Conservation (phyloP, 2,113 vertebrate genomes). For the Chascanopsetta lugubris region DNA sequence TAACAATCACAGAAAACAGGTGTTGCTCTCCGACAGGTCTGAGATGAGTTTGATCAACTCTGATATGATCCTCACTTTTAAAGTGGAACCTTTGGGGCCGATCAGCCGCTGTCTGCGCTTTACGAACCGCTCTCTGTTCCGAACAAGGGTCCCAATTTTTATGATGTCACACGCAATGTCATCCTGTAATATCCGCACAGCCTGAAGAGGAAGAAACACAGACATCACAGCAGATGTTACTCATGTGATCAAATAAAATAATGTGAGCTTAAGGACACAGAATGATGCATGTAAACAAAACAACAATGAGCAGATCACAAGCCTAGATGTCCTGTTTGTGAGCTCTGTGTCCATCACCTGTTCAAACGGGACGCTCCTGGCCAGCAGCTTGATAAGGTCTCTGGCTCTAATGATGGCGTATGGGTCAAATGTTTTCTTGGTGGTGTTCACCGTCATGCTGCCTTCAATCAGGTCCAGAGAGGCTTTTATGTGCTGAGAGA, state of each 20-base stretch:
- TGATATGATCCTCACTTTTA: constrained; percentile 85
- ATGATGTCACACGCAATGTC: constrained; percentile 96
- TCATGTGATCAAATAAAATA: neutral
- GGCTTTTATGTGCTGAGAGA: constrained; percentile 84
- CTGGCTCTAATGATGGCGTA: constrained; percentile 91
- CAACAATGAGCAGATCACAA: neutral
- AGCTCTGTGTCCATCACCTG: constrained; percentile 81
- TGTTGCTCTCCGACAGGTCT: neutral
- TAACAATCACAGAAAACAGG: neutral
- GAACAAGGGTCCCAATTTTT: constrained; percentile 92
- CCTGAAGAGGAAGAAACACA: constrained; percentile 76
- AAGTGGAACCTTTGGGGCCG: constrained; percentile 95
- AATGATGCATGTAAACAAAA: neutral
- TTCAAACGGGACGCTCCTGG: constrained; percentile 95
- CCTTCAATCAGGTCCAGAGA: constrained; percentile 94
- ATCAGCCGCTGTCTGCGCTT: constrained; percentile 95
- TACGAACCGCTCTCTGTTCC: constrained; percentile 94
- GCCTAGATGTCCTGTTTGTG: neutral
- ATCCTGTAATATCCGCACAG: constrained; percentile 92
- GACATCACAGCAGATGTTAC: neutral
- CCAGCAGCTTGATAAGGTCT: constrained; percentile 94
- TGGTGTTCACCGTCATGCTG: constrained; percentile 92
- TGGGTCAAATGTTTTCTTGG: constrained; percentile 95
- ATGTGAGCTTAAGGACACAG: neutral
- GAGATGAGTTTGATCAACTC: neutral